Conservation (phyloP, 1,140 invertebrate species). For the Drosophila parabipectinata region DNA sequence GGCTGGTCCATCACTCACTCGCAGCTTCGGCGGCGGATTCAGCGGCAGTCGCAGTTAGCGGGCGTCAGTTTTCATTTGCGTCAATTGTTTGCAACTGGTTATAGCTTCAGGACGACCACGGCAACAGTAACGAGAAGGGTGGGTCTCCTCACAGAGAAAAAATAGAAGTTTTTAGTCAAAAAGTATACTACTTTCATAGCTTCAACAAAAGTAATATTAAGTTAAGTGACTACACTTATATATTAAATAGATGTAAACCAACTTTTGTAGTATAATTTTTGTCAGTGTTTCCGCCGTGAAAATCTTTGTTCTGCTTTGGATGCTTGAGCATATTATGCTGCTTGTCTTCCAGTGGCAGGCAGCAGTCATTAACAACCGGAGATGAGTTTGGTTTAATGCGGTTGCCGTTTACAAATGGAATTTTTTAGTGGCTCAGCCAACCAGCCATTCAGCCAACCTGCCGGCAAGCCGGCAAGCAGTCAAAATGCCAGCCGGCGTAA, state of each 20-base stretch:
- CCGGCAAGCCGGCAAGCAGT: constrained; percentile 21
- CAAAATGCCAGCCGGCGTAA: constrained; percentile 38
- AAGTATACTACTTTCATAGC: background rate
- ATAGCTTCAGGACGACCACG: constrained; percentile 9
- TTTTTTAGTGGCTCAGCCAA: constrained; percentile 69
- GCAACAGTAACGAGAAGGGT: background rate
- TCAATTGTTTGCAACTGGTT: constrained; percentile 66
- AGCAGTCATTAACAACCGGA: constrained; percentile 80
- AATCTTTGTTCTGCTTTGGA: constrained; percentile 9
- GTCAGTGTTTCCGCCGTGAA: constrained; percentile 10
- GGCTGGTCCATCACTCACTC: constrained; percentile 58
- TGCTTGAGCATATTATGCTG: constrained; percentile 49
- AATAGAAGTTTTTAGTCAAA: background rate
- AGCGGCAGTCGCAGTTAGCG: constrained; percentile 41
- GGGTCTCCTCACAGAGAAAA: constrained; percentile 1
- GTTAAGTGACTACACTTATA: too few species aligned
- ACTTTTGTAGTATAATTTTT: background rate
- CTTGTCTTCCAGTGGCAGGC: constrained; percentile 41
- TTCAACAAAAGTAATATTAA: background rate
- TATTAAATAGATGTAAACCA: background rate
- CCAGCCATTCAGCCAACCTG: background rate
- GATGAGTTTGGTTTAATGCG: constrained; percentile 81
- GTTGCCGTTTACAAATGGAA: constrained; percentile 80
- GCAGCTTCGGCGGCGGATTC: constrained; percentile 17
- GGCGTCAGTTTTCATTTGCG: constrained; percentile 72